phyloP scores from a whole-genome alignment of 2,797 vertebrate species.

The Morus bassanus region DNA sequence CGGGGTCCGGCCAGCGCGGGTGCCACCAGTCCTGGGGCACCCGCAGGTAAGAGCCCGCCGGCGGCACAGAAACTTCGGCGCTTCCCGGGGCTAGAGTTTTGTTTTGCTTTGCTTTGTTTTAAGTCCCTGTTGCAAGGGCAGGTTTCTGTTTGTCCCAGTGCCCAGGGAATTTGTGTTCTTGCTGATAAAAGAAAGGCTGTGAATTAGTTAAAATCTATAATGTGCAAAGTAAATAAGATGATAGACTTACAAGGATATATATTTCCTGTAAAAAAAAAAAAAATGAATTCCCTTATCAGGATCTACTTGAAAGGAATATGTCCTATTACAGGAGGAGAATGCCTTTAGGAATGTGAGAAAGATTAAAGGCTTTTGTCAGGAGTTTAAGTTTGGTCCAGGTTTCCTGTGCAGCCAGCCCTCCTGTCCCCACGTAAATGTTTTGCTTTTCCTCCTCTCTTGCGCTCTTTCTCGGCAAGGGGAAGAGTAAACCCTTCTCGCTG shows the following conservation, averaged over 20 bases:
- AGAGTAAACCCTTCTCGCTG: slow-evolving; percentile 92
- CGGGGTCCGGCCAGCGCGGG: neutral
- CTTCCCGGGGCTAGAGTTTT: neutral
- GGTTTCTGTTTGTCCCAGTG: slow-evolving; percentile 69
- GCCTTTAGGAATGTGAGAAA: slow-evolving; percentile 86
- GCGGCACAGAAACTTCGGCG: neutral
- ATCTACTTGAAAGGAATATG: slow-evolving; percentile 91
- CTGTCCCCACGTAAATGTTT: slow-evolving; percentile 80
- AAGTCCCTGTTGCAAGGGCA: slow-evolving; percentile 66
- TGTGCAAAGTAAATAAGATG: slow-evolving; percentile 75
- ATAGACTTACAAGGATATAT: slow-evolving; percentile 82
- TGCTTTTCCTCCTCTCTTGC: slow-evolving; percentile 76
- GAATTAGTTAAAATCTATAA: slow-evolving; percentile 77
- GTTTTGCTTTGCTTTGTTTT: slow-evolving; percentile 69
- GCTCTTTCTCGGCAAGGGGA: slow-evolving; percentile 83
- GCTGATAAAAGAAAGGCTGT: slow-evolving; percentile 74
- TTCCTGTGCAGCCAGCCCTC: slow-evolving; percentile 88
- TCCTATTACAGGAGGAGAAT: slow-evolving; percentile 83
- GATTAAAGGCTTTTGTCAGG: slow-evolving; percentile 97
- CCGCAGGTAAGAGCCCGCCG: neutral
- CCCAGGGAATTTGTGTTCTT: slow-evolving; percentile 63
- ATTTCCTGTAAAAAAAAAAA: slow-evolving; percentile 76
- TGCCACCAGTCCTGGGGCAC: slow-evolving; percentile 1
- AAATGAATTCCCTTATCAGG: slow-evolving; percentile 87
- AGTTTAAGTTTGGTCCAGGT: slow-evolving; percentile 88